Conservation (phyloP, 2,113 vertebrate genomes). For the Aegithalos caudatus region DNA sequence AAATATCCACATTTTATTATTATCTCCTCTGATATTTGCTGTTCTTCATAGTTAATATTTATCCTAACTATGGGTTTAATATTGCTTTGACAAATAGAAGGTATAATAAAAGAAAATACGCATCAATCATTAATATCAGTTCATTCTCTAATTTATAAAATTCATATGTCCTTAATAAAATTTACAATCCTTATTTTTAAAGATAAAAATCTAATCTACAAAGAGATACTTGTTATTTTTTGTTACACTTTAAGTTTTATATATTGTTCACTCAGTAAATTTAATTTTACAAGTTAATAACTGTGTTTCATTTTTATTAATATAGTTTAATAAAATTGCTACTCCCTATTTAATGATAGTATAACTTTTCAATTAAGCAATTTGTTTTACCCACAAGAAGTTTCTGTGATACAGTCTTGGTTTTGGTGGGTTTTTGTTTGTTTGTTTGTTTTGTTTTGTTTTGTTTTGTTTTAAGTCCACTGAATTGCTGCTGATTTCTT, state of each 20-base stretch:
- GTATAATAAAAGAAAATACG: background rate
- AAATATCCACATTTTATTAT: background rate
- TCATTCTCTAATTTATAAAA: background rate
- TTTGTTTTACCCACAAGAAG: background rate
- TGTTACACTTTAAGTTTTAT: background rate
- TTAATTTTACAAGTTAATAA: slow-evolving; percentile 13
- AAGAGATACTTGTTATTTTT: background rate
- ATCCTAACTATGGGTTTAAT: background rate
- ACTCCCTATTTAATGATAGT: background rate
- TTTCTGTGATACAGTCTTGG: background rate
- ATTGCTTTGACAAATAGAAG: background rate
- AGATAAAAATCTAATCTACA: background rate
- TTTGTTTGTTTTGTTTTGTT: background rate
- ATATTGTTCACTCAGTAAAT: background rate
- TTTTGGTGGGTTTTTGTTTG: background rate
- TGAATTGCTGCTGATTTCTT: background rate
- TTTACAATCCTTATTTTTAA: background rate
- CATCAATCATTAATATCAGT: background rate
- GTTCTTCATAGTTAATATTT: background rate
- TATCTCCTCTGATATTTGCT: background rate
- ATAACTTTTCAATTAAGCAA: slow-evolving; percentile 6
- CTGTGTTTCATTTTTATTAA: background rate
- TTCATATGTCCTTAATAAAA: background rate
- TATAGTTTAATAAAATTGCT: background rate
- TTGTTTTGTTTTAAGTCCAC: background rate